Evolutionary conservation across 1,140 invertebrate genomes (phyloP).

Genomic region (Stenopsyche tienmushanensis): DNA sequence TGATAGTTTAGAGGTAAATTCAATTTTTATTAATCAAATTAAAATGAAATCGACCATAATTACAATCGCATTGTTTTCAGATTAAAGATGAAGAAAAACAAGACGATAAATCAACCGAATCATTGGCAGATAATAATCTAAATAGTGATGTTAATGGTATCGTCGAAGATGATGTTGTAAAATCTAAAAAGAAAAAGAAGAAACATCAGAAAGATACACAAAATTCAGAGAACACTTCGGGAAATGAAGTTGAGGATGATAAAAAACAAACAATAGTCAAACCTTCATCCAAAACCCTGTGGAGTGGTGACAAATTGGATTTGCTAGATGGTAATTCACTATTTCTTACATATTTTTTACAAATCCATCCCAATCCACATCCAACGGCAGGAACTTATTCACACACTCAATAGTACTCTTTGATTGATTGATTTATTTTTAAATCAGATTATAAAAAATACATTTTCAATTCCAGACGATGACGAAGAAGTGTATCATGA

Average conservation of each 20-base stretch:
- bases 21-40: too few relatives aligned
- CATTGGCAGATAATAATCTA: background rate
- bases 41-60: constrained; percentile 24
- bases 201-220: constrained; percentile 40
- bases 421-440: too few relatives aligned
- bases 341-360: background rate
- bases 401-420: too few relatives aligned
- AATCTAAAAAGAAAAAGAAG: constrained; percentile 45
- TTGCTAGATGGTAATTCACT: constrained; percentile 51
- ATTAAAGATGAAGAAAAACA: constrained; percentile 15
- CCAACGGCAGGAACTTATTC: too few relatives aligned
- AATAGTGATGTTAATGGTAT: constrained; percentile 3
- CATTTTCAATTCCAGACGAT: constrained; percentile 45
- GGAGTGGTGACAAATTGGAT: constrained; percentile 51
- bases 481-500: constrained; percentile 59
- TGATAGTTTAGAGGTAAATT: background rate
- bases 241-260: constrained; percentile 1
- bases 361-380: too few relatives aligned
- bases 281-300: constrained; percentile 27
- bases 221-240: constrained; percentile 44
- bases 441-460: background rate
- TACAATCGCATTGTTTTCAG: constrained; percentile 13
- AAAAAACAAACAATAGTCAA: constrained; percentile 14
- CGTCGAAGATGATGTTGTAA: constrained; percentile 26
- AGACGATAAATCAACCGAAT: background rate